Base-by-base conservation (phyloP, 2,888 invertebrate species). In the Lasioglossum villosulum region DNA sequence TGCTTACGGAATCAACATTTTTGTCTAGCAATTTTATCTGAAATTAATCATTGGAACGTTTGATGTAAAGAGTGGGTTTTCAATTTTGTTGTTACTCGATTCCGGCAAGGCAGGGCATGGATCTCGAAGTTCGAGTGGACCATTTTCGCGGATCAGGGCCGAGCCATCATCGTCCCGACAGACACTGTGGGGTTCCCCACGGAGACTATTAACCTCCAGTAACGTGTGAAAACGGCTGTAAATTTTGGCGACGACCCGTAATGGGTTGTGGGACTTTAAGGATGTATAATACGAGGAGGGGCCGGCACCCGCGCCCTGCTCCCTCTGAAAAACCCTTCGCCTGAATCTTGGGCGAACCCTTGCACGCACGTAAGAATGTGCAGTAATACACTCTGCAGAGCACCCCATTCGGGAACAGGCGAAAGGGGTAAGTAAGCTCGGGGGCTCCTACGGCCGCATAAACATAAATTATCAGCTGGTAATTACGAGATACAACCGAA, bases 401-500 rank as follows among this genome's bases (percentile, higher is more conserved):
- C 89, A 80, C 84, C 88, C 85, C 83, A 85, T 86, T 77, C 88
- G 84, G 82, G 83, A 80, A 87, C 80, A 77, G 89, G 27, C 90
- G 88, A 94, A 95, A 95, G 94, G 95, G 95, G 94, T 94, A 93
- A 94, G 93, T 93, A 91, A 93, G 92, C 93, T 90, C 68, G 83
- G 91, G 89, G 90, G 91, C 92, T 92, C 88, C 89, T 88, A 90
- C 89, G 88, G 93, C 93, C 94, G 93, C 95, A 95, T 95, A 95
- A 95, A 95, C 95, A 95, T 95, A 95, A 95, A 95, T 95, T 95
- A 95, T 95, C 95, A 95, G 94, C 93, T 95, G 95, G 95, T 95
- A 95, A 95, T 95, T 95, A 95, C 95, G 93, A 94, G 94, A 94
- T 94, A 95, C 94, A 94, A 90, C 90, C 87, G 89, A 90, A 88